Conservation (phyloP, 2,113 vertebrate genomes). For the Burhinus oedicnemus region DNA sequence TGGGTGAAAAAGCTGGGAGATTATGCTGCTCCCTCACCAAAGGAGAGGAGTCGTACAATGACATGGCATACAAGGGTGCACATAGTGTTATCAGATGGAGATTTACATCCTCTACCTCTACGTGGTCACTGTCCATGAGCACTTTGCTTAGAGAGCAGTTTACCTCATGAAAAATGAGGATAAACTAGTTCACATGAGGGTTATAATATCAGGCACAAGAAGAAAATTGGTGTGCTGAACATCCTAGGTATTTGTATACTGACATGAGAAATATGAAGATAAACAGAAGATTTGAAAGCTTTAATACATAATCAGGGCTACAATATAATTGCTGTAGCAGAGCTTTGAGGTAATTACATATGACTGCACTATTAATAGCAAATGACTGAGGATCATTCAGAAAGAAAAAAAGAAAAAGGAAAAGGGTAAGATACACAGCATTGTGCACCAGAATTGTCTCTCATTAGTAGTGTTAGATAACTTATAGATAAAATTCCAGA, state of each 20-base stretch:
- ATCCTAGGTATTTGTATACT: not conserved
- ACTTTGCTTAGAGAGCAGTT: not conserved
- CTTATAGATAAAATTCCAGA: not conserved
- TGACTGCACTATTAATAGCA: not conserved
- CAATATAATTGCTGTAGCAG: not conserved
- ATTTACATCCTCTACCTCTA: not conserved
- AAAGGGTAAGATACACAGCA: not conserved
- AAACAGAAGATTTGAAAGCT: not conserved
- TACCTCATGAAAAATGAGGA: not conserved
- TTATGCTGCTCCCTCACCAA: not conserved
- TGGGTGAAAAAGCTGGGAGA: not conserved
- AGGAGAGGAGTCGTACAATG: accelerated
- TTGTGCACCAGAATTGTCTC: not conserved
- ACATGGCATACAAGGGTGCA: accelerated
- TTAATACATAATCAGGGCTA: not conserved
- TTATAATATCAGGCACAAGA: not conserved
- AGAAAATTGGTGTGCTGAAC: not conserved
- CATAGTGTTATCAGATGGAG: not conserved
- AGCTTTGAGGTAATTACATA: not conserved
- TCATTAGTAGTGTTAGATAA: not conserved
- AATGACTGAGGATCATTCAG: not conserved
- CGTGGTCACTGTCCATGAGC: accelerated
- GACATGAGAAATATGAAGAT: not conserved
- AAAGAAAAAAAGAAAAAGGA: not conserved
- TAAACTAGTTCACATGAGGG: not conserved